phyloP scores from a whole-genome alignment of 2,797 vertebrate species.

The Microhierax caerulescens region DNA sequence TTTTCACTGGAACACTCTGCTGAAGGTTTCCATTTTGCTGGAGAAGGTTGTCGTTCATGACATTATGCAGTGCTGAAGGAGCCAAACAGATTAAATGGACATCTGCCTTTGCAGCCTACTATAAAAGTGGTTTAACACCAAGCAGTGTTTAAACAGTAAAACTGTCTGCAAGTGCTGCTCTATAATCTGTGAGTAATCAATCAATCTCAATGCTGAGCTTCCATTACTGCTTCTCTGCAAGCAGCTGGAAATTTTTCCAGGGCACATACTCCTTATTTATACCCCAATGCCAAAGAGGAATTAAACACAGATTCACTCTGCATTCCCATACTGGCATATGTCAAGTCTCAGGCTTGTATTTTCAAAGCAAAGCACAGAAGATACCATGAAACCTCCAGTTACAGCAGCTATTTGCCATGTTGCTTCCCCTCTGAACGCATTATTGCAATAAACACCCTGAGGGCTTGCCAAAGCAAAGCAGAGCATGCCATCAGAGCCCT shows the following conservation, averaged over 20 bases:
- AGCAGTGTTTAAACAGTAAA: constrained; percentile 45
- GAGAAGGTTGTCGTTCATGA: background rate
- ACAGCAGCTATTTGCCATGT: background rate
- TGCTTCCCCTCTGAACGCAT: background rate
- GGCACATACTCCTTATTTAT: constrained; percentile 35
- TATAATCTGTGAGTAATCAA: constrained; percentile 38
- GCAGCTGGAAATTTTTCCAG: constrained; percentile 3
- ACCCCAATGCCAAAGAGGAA: background rate
- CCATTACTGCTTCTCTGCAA: background rate
- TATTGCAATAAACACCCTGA: background rate
- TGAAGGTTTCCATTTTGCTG: background rate
- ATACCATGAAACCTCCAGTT: background rate
- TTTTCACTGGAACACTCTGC: background rate
- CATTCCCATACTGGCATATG: background rate
- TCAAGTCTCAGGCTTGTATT: background rate
- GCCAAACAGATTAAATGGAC: constrained; percentile 44
- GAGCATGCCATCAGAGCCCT: background rate
- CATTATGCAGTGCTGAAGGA: background rate
- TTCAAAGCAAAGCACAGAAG: constrained; percentile 17
- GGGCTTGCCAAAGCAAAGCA: background rate
- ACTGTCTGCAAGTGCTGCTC: constrained; percentile 47
- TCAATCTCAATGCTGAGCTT: background rate
- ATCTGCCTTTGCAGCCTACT: constrained; percentile 47
- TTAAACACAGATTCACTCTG: constrained; percentile 21
- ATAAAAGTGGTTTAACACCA: constrained; percentile 50